Conservation (phyloP, 1,140 invertebrate genomes). For the Sitobion miscanthi region DNA sequence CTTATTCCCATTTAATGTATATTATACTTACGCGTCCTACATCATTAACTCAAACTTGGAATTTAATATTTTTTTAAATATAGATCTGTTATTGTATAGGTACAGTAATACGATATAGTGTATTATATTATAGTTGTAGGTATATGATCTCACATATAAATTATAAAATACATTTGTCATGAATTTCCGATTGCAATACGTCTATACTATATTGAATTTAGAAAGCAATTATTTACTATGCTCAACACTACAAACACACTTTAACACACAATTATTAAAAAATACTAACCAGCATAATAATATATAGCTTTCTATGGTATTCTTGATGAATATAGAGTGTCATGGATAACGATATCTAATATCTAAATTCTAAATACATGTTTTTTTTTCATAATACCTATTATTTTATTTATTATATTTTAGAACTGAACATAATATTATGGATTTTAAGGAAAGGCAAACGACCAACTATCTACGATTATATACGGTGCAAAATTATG, state of each 20-base stretch:
- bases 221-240: conserved; percentile 26
- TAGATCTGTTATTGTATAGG: not conserved
- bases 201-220: not conserved
- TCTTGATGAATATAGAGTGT: not conserved
- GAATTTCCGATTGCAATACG: not conserved
- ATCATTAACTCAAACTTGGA: not conserved
- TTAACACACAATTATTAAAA: not conserved
- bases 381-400: not conserved
- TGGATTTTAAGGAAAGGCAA: not conserved
- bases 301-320: conserved; percentile 5
- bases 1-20: not conserved
- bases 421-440: not conserved
- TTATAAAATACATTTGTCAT: not conserved
- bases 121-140: not conserved
- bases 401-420: not conserved
- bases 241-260: not conserved
- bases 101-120: not conserved
- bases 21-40: not conserved
- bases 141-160: not conserved
- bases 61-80: not conserved
- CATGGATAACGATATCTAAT: not conserved
- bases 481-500: not conserved
- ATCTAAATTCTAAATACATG: not conserved
- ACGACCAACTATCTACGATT: not conserved
- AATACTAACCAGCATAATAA: not conserved